Percentiles rank a stretch among this genome's conserved stretches.
These are phyloP conservation scores for Acrocera orbiculus DNA, from an alignment of 2,888 invertebrate genomes.

Conservation along the genomic window DNA sequence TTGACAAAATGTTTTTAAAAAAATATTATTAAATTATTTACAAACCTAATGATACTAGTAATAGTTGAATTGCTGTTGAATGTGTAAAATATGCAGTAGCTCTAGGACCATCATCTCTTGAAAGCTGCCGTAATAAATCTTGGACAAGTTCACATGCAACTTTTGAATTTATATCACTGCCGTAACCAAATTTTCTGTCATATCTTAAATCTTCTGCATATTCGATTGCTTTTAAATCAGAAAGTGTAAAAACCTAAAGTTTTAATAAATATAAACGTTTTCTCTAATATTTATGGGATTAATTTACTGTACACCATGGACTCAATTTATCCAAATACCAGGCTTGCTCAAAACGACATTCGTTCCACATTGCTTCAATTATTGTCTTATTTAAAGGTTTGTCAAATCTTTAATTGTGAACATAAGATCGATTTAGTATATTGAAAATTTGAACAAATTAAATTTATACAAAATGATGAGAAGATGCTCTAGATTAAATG, in stretches of 20 bases:
- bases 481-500: no score
- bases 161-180: constrained; percentile 42
- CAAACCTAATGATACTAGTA: constrained; percentile 40
- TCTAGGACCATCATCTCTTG: constrained; percentile 38
- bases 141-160: constrained; percentile 55
- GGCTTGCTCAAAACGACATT: constrained; percentile 66
- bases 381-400: no score
- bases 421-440: no score
- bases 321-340: constrained; percentile 49
- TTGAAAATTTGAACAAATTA: no score
- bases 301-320: constrained; percentile 56
- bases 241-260: constrained; percentile 43
- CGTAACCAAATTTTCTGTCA: constrained; percentile 59
- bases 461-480: no score
- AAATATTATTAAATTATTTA: neutral
- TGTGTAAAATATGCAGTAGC: constrained; percentile 51
- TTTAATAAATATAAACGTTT: no score
- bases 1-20: neutral
- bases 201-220: constrained; percentile 60
- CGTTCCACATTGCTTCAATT: constrained; percentile 51
- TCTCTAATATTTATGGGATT: neutral
- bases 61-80: constrained; percentile 40
- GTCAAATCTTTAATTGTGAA: no score
- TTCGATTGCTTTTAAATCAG: constrained; percentile 54
- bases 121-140: constrained; percentile 53